Evolutionary conservation across 2,888 invertebrate genomes (phyloP), one percentile per base, ranked within the genome.

Genomic region (Bombylius major): DNA sequence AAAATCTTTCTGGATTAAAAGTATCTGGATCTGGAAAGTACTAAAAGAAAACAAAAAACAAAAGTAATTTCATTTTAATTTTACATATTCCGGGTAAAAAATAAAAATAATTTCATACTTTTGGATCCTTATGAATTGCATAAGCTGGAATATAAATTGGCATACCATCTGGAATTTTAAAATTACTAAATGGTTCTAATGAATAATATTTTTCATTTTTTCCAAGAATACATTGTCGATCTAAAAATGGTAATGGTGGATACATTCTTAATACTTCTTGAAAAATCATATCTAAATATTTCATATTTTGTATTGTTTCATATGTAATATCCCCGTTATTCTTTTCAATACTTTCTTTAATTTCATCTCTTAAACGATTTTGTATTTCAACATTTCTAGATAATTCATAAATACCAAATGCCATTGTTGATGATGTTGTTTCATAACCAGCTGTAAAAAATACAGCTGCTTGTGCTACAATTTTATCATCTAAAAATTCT

Each of bases 1-100:
- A 67, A 61, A 75, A 75, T 31, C 75, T 66, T 56, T 75, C 73
- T 4, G 75, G 75, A 47, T 69, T 63, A 47, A 75, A 75, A 39
- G 64, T 61, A 4, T 66, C 58, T 0, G 75, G 75, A 47, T 73
- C 62, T 4, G 69, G 66, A 59, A 65, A 73, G 58, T 70, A 69
- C 44, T 44, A 11, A 45, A 14, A 14, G n/a, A 4, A 14, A 14
- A 14, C 4, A 45, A n/a, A 5, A 45, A 44, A 11, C 11, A 44
- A 13, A 13, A 8, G 5, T 42, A 33, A 6, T 13, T 4, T 12
- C 5, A 42, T 48, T 39, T 36, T 48, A 6, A 5, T 31, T 34
- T 48, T 34, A 36, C 5, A 36, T 6, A 36, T 36, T 36, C 8
- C 5, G 5, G 8, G 5, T 34, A 6, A 34, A 34, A 33, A 48